phyloP scores from a whole-genome alignment of 2,888 invertebrate genomes.

The Hymenopus coronatus region DNA sequence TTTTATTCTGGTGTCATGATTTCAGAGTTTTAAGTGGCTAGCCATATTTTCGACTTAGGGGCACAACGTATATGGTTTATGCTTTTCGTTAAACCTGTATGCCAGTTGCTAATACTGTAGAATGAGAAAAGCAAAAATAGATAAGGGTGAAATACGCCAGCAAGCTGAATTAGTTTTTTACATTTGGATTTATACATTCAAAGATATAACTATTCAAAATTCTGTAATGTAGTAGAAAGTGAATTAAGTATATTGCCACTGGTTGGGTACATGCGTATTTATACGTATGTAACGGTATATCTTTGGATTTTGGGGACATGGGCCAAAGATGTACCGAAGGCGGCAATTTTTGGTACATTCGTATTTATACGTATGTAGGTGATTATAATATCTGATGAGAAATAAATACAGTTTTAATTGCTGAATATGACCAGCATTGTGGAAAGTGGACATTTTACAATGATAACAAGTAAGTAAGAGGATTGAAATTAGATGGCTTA shows the following conservation, averaged over 20 bases:
- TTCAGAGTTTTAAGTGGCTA: no score
- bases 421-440: no score
- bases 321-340: not conserved
- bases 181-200: not conserved
- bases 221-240: not conserved
- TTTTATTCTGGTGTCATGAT: not conserved
- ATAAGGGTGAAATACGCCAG: not conserved
- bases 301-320: not conserved
- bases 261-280: not conserved
- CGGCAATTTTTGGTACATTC: not conserved
- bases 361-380: not conserved
- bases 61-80: no score
- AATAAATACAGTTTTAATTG: not conserved
- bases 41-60: no score
- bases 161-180: not conserved
- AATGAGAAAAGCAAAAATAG: not conserved
- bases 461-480: no score
- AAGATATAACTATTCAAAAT: not conserved
- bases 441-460: no score
- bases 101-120: no score
- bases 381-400: not conserved
- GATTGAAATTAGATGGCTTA: no score
- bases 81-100: no score
- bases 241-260: not conserved
- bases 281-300: not conserved